A percentile compares a stretch with the other conserved stretches of the same genome.
Conservation (phyloP, 2,797 vertebrate genomes). For the Girardinus metallicus region DNA sequence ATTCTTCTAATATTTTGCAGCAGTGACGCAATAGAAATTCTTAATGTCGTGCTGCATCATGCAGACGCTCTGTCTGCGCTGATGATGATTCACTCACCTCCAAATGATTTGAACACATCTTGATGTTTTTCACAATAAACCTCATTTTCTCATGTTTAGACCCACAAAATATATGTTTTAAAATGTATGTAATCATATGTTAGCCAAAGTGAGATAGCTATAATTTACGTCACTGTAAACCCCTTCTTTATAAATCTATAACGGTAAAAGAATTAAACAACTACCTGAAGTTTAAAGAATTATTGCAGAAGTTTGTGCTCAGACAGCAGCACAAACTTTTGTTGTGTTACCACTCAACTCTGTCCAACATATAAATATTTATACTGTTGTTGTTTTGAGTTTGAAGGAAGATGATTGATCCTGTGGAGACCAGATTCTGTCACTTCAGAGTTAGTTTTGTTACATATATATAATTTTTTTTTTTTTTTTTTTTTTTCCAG, state of each 20-base stretch:
- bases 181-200: neutral
- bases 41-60: neutral
- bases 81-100: neutral
- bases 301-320: neutral
- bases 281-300: neutral
- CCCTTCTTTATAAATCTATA: neutral
- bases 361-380: neutral
- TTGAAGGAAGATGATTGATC: neutral
- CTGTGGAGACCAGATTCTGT: neutral
- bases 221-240: neutral
- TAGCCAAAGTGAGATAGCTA: neutral
- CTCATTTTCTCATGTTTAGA: neutral
- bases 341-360: neutral
- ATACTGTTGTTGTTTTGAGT: neutral
- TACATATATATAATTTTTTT: slow-evolving; percentile 3
- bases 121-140: neutral
- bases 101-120: neutral
- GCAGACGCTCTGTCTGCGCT: neutral
- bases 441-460: slow-evolving; percentile 7
- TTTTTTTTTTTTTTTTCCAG: slow-evolving; percentile 42
- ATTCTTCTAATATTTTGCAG: neutral
- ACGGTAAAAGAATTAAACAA: neutral
- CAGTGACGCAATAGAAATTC: neutral
- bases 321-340: too few relatives aligned
- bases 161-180: neutral